Evolutionary conservation across 2,888 invertebrate species (phyloP), one percentile per base, ranked within the genome.

Genomic region (Sarcophaga caerulescens): DNA sequence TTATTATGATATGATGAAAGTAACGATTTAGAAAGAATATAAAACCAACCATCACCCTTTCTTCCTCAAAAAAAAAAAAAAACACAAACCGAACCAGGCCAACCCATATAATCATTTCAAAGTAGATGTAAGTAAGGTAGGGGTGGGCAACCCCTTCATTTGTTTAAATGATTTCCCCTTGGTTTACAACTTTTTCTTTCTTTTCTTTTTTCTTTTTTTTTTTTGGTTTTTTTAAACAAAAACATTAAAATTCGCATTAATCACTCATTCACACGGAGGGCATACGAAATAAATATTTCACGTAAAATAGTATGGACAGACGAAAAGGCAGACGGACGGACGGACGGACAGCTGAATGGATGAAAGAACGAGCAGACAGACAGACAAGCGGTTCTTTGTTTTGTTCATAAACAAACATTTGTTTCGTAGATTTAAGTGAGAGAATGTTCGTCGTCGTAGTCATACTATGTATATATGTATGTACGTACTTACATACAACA

Each of bases 161-260:
- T 65, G 63, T 81, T 70, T 76, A 25, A 82, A 82, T 76, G 12
- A 52, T 52, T 52, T 52, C 52, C 52, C 52, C 52, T 14, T 52
- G 12, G 52, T 14, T 52, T 17, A 14, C 12, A 52, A 52, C 12
- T 14, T 14, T 52, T 52, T 52, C 52, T 52, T 52, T 52, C 52
- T 6, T 35, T 8, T 35, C 2, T n/a, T n/a, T n/a, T n/a, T n/a
- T n/a, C n/a, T n/a, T 35, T 35, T 35, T 35, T 6, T 35, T 35
- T 35, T 35, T 35, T 35, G 8, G 35, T 35, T 35, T 25, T 76
- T 77, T 52, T 23, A 5, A 52, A 69, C 68, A 52, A 52, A 70
- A 84, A 84, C 85, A 83, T 84, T 86, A 78, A 86, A 86, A 86
- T 86, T 86, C 86, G 78, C 86, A 86, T 86, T 86, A 86, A 86